These are phyloP conservation scores for Scrobipalpa atriplicella DNA, from an alignment of 2,888 invertebrate genomes.

Conservation along the genomic window DNA sequence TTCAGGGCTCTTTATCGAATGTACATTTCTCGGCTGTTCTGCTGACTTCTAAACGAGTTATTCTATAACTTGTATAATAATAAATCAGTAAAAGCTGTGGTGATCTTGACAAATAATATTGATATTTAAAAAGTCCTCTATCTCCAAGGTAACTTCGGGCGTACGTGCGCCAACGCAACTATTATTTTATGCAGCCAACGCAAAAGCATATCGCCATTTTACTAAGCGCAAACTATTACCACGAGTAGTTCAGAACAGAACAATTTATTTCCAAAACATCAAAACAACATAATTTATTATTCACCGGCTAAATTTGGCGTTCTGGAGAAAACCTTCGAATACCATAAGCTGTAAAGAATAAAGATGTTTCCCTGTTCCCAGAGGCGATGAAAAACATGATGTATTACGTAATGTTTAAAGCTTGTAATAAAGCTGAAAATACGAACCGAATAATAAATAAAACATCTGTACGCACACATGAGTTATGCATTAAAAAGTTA, in stretches of 20 bases:
- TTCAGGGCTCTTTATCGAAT: no score
- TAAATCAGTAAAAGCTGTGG: neutral
- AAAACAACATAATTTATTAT: constrained; percentile 16
- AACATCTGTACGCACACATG: constrained; percentile 64
- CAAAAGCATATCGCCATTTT: constrained; percentile 33
- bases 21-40: neutral
- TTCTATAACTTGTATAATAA: neutral
- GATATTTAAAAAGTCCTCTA: constrained; percentile 1
- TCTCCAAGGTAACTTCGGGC: constrained; percentile 32
- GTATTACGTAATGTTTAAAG: constrained; percentile 67
- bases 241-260: constrained; percentile 1
- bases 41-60: neutral
- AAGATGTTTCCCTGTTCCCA: constrained; percentile 48
- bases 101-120: neutral
- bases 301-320: constrained; percentile 20
- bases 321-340: constrained; percentile 15
- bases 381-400: constrained; percentile 52
- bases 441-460: constrained; percentile 65
- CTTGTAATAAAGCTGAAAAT: constrained; percentile 67
- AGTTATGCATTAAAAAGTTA: constrained; percentile 62
- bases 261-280: constrained; percentile 16
- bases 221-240: constrained; percentile 33
- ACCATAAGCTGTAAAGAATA: constrained; percentile 32
- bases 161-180: constrained; percentile 45
- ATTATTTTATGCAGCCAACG: constrained; percentile 43